These are phyloP conservation scores for Eucera pruinosa DNA, from an alignment of 2,888 invertebrate species.

Conservation along the genomic window DNA sequence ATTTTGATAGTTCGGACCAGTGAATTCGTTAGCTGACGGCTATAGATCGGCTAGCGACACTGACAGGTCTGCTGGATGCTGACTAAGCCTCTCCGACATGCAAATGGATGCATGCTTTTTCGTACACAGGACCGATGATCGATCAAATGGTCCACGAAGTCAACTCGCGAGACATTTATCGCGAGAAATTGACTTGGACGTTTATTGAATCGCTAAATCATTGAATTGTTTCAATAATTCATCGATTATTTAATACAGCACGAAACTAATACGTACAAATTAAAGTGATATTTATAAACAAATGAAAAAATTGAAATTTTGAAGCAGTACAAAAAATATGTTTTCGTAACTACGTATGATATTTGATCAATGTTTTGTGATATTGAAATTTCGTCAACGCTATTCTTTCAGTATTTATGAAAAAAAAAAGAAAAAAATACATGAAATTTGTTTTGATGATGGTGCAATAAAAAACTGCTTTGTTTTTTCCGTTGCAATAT, in stretches of 20 bases:
- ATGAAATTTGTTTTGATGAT: too few relatives aligned
- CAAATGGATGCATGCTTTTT: conserved; percentile 72
- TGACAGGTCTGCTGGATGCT: conserved; percentile 65
- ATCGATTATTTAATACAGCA: too few relatives aligned
- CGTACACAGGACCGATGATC: conserved; percentile 50
- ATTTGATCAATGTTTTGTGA: too few relatives aligned
- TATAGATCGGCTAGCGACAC: conserved; percentile 67
- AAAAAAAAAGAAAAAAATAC: too few relatives aligned
- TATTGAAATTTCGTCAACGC: too few relatives aligned
- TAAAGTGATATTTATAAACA: background rate
- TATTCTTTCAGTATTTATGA: too few relatives aligned
- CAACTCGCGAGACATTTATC: conserved; percentile 42
- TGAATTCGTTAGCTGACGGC: conserved; percentile 59
- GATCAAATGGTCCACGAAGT: conserved; percentile 46
- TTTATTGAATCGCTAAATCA: conserved; percentile 51
- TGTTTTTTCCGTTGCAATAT: too few relatives aligned
- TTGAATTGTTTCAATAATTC: background rate
- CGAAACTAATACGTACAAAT: too few relatives aligned
- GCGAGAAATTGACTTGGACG: conserved; percentile 45
- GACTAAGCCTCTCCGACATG: conserved; percentile 79
- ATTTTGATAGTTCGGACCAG: conserved; percentile 34
- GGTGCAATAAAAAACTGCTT: too few relatives aligned
- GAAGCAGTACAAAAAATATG: too few relatives aligned
- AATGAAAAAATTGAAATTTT: too few relatives aligned
- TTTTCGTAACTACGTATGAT: too few relatives aligned